Base-by-base conservation (phyloP, 2,888 invertebrate species). In the Hydriomena furcata region DNA sequence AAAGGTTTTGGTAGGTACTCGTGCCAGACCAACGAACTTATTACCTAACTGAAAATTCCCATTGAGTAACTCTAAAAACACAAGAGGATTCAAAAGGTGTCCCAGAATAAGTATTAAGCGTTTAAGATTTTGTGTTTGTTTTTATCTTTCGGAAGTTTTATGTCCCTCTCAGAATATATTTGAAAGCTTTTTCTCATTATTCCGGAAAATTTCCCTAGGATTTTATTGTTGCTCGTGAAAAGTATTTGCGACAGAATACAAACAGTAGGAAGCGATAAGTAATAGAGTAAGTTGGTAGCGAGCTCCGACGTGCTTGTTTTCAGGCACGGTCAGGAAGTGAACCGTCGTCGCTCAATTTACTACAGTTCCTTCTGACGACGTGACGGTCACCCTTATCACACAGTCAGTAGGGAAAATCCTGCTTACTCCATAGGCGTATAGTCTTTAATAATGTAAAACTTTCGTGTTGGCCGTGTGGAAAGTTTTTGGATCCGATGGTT, bases 321-420 rank as follows among this genome's bases (percentile, higher is more conserved):
- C 49, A 56, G 56, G 41, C 38, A 36, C 40, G 36, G 34, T 49
- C 52, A 56, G 56, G 55, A 64, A 63, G 61, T 66, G 58, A 62
- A 56, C 59, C 51, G 55, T 50, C 61, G 58, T 44, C 63, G 63
- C 53, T 65, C 65, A 66, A 69, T 70, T 69, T 69, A 63, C 60
- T 50, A 58, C 52, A 52, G 44, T 60, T 54, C 53, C 38, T 36
- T 38, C 45, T 8, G 24, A 28, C 40, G 24, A 35, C 17, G 2
- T 17, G n/a, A 3, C 35, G 58, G 53, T 51, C 52, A 52, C 58
- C 52, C 30, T 58, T 58, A 55, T 58, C 27, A 37, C 27, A 34
- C 12, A 40, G 38, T 23, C 23, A 12, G 25, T 31, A 6, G 6
- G n/a, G 1, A 27, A 37, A 42, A 37, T 34, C 42, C n/a, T 17